Base-by-base conservation (phyloP, 2,888 invertebrate species). In the Dynastes grantii region DNA sequence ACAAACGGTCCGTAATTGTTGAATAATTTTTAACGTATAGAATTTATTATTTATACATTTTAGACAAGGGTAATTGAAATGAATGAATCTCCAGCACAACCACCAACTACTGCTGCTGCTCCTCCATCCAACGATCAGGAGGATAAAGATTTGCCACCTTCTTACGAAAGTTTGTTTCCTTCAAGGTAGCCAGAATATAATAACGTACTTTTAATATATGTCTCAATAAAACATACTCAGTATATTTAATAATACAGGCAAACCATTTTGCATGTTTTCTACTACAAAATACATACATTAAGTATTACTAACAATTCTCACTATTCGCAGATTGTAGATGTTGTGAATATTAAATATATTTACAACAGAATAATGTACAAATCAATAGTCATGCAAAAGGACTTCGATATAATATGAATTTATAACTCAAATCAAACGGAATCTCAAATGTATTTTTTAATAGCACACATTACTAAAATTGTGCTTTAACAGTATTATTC, bases 131-230 rank as follows among this genome's bases (percentile, higher is more conserved):
- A 22, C 6, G 76, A 83, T 1, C 87, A 88, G 11, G 87, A 87
- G 11, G 90, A 91, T 82, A 91, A 91, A 83, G 91, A 91, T 86
- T 85, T 91, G 77, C 91, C 91, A 1, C 91, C 91, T 5, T 90
- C 91, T 55, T 91, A 91, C 81, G 91, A 91, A 77, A 91, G 91
- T 64, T 84, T 91, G 70, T 91, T 91, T 83, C 91, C 91, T 1
- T 86, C 76, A 76, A 82, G 83, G 82, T 82, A 84, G 78, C 16
- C 40, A 13, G 40, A 55, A 58, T 49, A 27, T 51, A 8, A 11
- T 2, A 45, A 49, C 45, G 22, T 67, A 67, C 45, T 67, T 32
- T 63, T 63, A 63, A 32, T 2, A 9, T 2, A 51, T 13, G 11
- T 51, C 27, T 29, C 58, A 16, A 37, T 73, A 58, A 32, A 13